phyloP scores from a whole-genome alignment of 92 coral and sea anemone genomes.

The Heteractis magnifica region DNA sequence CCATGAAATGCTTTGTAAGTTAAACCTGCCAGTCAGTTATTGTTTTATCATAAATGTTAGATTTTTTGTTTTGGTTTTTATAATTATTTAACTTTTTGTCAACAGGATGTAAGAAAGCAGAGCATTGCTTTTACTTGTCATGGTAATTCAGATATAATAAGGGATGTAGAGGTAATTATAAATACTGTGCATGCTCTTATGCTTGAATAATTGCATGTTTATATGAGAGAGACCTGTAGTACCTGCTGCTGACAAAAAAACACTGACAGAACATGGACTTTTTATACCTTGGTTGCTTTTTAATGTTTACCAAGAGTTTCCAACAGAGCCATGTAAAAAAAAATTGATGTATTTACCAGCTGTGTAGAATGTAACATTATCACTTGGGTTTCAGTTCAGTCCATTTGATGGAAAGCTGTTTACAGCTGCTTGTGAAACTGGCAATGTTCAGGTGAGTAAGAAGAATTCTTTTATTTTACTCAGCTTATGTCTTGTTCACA shows the following conservation, averaged over 20 bases:
- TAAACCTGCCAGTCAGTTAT: neutral
- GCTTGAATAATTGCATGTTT: too few species aligned
- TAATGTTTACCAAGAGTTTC: too few species aligned
- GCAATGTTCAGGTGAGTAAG: slow-evolving; percentile 81
- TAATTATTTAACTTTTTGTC: too few species aligned
- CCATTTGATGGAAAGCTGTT: slow-evolving; percentile 87
- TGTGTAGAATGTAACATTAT: neutral
- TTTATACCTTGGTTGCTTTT: too few species aligned
- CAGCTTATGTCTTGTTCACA: too few species aligned
- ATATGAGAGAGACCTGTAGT: too few species aligned
- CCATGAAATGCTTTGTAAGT: slow-evolving; percentile 96
- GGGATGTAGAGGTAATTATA: slow-evolving; percentile 83
- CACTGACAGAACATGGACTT: too few species aligned
- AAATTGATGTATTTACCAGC: neutral
- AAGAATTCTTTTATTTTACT: neutral
- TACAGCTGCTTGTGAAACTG: slow-evolving; percentile 94
- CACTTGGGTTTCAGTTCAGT: slow-evolving; percentile 62
- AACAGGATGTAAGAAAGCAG: slow-evolving; percentile 71
- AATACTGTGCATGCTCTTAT: too few species aligned
- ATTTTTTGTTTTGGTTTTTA: too few species aligned
- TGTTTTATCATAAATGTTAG: too few species aligned
- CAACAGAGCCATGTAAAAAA: too few species aligned
- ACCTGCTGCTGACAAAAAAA: too few species aligned
- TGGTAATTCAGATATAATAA: slow-evolving; percentile 82
- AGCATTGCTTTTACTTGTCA: slow-evolving; percentile 61